A percentile compares a stretch with the other conserved stretches of the same genome.
Evolutionary conservation across 2,113 vertebrate genomes (phyloP).

Genomic region (Casuarius casuarius): DNA sequence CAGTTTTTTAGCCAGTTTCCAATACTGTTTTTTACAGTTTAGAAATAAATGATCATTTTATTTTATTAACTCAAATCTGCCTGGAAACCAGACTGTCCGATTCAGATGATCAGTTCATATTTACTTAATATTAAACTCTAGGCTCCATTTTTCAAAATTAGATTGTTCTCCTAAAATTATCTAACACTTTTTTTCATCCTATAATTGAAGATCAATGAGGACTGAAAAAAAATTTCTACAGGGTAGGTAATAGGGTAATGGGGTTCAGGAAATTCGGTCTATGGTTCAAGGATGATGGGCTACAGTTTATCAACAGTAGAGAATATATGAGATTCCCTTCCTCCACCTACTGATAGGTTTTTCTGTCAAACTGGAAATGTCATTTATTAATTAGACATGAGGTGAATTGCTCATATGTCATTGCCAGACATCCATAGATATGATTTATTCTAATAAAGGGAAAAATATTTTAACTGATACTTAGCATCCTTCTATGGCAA

Average conservation of each 20-base stretch:
- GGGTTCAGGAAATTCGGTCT: not conserved
- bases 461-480: not conserved
- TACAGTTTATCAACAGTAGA: not conserved
- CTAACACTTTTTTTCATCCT: not conserved
- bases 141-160: not conserved
- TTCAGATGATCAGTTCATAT: not conserved
- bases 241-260: not conserved
- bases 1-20: slow-evolving; percentile 5
- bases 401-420: not conserved
- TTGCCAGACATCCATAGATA: not conserved
- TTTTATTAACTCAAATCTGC: not conserved
- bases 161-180: slow-evolving; percentile 8
- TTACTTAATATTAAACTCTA: not conserved
- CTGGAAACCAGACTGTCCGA: not conserved
- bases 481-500: not conserved
- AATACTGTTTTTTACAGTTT: not conserved
- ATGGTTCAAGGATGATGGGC: not conserved
- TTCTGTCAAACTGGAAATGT: slow-evolving; percentile 2
- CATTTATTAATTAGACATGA: not conserved
- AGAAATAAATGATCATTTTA: slow-evolving; percentile 24
- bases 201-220: not conserved
- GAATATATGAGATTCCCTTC: not conserved
- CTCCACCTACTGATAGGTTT: not conserved
- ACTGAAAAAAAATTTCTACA: not conserved
- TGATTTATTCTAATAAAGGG: not conserved